Conservation (phyloP, 2,888 invertebrate genomes). For the Pristionchus japonicus region DNA sequence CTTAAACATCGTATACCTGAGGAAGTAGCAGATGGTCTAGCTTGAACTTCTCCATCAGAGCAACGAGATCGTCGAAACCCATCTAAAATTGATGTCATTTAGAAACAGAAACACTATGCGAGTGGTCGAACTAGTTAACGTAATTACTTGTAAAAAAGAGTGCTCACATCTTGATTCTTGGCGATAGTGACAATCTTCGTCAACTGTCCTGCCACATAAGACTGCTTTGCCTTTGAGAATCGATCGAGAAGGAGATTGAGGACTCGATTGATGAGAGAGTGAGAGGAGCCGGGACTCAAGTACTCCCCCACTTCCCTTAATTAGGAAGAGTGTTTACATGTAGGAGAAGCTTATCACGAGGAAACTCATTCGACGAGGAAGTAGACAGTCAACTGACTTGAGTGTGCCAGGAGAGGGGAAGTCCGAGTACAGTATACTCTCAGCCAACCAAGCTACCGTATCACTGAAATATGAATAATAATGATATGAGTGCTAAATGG, state of each 20-base stretch:
- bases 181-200: conserved; percentile 43
- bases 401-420: neutral
- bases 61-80: conserved; percentile 39
- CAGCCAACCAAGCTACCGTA: conserved; percentile 17
- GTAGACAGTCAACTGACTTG: neutral
- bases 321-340: neutral
- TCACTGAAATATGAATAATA: conserved; percentile 19
- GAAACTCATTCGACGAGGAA: neutral
- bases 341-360: neutral
- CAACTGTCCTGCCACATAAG: conserved; percentile 18
- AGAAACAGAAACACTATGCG: too few relatives aligned
- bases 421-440: conserved; percentile 22
- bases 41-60: conserved; percentile 29
- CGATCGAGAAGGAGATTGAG: conserved; percentile 25
- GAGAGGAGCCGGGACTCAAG: neutral
- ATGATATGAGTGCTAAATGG: neutral
- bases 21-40: conserved; percentile 41
- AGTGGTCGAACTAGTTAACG: neutral
- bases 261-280: neutral
- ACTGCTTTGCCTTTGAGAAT: conserved; percentile 26
- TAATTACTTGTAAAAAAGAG: neutral
- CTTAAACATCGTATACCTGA: neutral
- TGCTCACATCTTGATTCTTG: conserved; percentile 31
- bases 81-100: too few relatives aligned
- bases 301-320: conserved; percentile 29